Evolutionary conservation across 2,797 vertebrate genomes (phyloP).

Genomic region (Thaleichthys pacificus): DNA sequence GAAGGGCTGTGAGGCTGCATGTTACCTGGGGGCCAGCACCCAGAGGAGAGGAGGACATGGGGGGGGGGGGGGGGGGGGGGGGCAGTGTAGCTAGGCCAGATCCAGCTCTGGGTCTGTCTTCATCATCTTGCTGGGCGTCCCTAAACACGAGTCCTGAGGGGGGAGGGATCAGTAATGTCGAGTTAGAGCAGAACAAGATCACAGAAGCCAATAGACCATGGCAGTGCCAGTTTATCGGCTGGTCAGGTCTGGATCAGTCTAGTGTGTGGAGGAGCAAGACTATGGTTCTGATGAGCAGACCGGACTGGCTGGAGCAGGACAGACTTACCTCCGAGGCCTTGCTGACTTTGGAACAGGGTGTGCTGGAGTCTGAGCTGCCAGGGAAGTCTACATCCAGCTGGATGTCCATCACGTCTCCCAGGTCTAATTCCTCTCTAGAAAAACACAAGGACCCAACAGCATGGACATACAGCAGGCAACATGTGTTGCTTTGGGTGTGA

Average conservation of each 20-base stretch:
- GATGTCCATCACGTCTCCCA: slow-evolving; percentile 88
- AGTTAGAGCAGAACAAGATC: background rate
- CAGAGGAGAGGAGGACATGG: background rate
- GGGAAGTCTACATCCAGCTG: slow-evolving; percentile 77
- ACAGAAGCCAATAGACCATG: background rate
- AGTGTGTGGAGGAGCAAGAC: too few species aligned
- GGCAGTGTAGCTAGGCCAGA: slow-evolving; percentile 46
- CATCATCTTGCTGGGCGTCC: slow-evolving; percentile 80
- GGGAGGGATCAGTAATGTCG: background rate
- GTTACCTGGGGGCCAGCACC: background rate
- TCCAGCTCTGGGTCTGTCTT: slow-evolving; percentile 72
- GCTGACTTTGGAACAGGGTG: slow-evolving; percentile 53
- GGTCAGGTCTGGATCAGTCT: background rate
- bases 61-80: background rate
- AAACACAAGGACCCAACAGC: slow-evolving; percentile 17
- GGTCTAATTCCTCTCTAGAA: slow-evolving; percentile 79
- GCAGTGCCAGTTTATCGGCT: slow-evolving; percentile 13
- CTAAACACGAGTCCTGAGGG: slow-evolving; percentile 67
- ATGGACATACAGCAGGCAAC: background rate
- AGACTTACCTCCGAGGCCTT: slow-evolving; percentile 52
- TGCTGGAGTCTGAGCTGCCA: slow-evolving; percentile 60
- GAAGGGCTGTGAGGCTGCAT: background rate
- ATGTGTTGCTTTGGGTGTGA: background rate
- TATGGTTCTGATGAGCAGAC: too few species aligned
- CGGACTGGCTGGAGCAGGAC: too few species aligned